Percentiles rank a stretch among this genome's conserved stretches.
Evolutionary conservation across 2,113 vertebrate genomes (phyloP).

Genomic region (Andinoacara biseriatus): DNA sequence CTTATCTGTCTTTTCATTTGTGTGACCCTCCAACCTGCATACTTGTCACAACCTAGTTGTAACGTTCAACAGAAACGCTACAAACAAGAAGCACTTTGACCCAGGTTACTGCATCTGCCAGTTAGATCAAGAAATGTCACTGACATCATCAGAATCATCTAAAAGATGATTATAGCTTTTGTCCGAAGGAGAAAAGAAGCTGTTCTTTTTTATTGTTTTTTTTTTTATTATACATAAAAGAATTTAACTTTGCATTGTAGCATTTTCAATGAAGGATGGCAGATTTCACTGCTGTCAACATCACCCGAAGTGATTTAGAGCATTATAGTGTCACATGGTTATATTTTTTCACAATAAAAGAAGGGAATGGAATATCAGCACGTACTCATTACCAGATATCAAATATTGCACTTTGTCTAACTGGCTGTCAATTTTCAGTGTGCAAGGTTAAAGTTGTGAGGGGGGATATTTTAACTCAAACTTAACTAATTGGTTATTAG

Average conservation of each 20-base stretch:
- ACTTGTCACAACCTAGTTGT: constrained; percentile 12
- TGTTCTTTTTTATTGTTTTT: not conserved
- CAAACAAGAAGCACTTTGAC: constrained; percentile 11
- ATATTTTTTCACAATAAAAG: too few species aligned
- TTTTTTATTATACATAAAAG: not conserved
- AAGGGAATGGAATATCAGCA: too few species aligned
- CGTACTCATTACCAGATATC: too few species aligned
- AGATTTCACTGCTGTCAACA: not conserved
- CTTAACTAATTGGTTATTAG: accelerated
- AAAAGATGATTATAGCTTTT: not conserved
- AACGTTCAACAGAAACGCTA: not conserved
- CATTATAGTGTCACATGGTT: too few species aligned
- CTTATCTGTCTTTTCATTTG: not conserved
- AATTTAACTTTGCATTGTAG: not conserved
- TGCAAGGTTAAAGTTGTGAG: not conserved
- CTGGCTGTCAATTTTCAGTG: not conserved
- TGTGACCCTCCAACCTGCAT: constrained; percentile 1
- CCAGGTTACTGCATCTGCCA: not conserved
- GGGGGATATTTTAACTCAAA: not conserved
- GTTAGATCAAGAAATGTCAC: not conserved
- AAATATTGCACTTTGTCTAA: not conserved
- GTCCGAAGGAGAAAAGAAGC: not conserved
- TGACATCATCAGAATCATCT: not conserved
- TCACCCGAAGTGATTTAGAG: not conserved
- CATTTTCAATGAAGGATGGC: not conserved